Conservation (phyloP, 92 coral and sea anemone species). For the Heteractis magnifica region DNA sequence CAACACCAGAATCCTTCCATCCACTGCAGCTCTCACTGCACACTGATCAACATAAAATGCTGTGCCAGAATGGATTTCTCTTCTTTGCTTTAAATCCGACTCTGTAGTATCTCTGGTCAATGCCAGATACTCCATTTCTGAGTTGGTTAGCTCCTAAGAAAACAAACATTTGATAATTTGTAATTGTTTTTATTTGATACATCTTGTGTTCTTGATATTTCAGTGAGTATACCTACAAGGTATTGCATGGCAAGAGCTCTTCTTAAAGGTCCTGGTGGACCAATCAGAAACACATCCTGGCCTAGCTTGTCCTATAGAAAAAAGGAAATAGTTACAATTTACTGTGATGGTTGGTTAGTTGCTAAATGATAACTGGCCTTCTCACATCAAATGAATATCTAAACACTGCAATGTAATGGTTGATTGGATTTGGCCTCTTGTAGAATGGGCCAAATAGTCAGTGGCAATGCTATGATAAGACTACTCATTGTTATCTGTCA, state of each 20-base stretch:
- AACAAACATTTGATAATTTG: neutral
- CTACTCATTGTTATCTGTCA: too few relatives aligned
- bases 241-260: conserved; percentile 94
- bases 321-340: neutral
- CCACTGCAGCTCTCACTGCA: conserved; percentile 93
- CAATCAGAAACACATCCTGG: conserved; percentile 94
- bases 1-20: conserved; percentile 85
- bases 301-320: conserved; percentile 88
- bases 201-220: too few relatives aligned
- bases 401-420: too few relatives aligned
- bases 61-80: conserved; percentile 82
- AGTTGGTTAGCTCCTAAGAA: conserved; percentile 84
- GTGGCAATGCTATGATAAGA: too few relatives aligned
- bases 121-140: conserved; percentile 91
- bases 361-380: neutral
- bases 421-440: too few relatives aligned
- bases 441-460: too few relatives aligned
- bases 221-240: conserved; percentile 52
- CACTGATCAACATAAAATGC: conserved; percentile 94
- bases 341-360: neutral
- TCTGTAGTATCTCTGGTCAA: conserved; percentile 97
- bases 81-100: conserved; percentile 92
- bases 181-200: neutral
- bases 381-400: neutral
- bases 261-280: conserved; percentile 93